phyloP scores from a whole-genome alignment of 2,113 vertebrate genomes.

The Nothoprocta pentlandii region DNA sequence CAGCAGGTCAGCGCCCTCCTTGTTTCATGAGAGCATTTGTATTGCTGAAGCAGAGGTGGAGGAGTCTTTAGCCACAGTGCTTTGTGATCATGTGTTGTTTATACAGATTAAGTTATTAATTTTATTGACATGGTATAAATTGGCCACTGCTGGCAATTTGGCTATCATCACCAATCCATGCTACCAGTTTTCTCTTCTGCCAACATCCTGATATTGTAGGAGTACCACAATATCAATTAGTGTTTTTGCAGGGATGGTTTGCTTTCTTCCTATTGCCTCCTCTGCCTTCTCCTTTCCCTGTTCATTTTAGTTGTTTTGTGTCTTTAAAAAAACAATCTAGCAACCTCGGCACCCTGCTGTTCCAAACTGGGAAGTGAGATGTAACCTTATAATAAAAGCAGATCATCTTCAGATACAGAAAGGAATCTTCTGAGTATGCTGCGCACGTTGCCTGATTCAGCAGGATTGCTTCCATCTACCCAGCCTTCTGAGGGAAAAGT shows the following conservation, averaged over 20 bases:
- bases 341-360: not conserved
- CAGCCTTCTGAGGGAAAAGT: not conserved
- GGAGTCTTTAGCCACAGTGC: not conserved
- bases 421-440: not conserved
- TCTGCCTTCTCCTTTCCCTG: not conserved
- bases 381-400: not conserved
- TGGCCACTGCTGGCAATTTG: not conserved
- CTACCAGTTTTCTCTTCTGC: not conserved
- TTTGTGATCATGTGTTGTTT: not conserved
- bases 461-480: not conserved
- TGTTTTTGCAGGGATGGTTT: not conserved
- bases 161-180: not conserved
- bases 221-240: not conserved
- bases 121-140: not conserved
- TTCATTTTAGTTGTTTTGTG: not conserved
- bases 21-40: not conserved
- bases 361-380: not conserved
- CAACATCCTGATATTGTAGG: not conserved
- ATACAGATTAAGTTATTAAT: not conserved
- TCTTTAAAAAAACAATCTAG: not conserved
- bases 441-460: accelerated
- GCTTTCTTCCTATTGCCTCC: not conserved
- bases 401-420: not conserved
- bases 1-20: not conserved
- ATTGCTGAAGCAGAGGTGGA: not conserved